Conservation (phyloP, 2,113 vertebrate species). For the Atrichornis clamosus region DNA sequence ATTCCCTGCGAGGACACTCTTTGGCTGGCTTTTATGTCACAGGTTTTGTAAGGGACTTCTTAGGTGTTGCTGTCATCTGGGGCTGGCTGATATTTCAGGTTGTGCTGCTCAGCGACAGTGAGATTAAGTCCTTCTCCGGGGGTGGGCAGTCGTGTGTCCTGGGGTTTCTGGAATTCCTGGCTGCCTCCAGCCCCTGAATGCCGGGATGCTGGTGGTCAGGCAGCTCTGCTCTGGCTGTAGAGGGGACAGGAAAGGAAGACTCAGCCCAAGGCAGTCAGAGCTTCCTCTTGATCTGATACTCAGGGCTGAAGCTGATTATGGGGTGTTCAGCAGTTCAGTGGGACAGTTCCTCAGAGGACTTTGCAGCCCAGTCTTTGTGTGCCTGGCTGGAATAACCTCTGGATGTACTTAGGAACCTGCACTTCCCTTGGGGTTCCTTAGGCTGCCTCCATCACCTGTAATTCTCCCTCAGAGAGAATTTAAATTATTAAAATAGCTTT, state of each 20-base stretch:
- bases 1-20: background rate
- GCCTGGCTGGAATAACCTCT: background rate
- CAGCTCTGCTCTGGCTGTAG: background rate
- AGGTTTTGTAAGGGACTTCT: background rate
- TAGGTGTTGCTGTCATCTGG: background rate
- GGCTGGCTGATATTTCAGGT: background rate
- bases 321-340: rapidly evolving
- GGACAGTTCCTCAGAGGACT: rapidly evolving
- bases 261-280: background rate
- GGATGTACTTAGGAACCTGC: background rate
- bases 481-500: background rate
- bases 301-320: background rate
- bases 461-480: rapidly evolving
- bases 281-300: rapidly evolving
- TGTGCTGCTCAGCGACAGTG: background rate
- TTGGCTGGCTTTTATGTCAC: background rate
- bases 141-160: rapidly evolving
- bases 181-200: background rate
- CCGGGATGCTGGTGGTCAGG: background rate
- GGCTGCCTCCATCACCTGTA: background rate
- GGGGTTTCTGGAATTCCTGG: background rate
- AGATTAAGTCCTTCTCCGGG: rapidly evolving
- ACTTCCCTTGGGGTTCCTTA: background rate
- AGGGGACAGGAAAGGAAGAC: no score
- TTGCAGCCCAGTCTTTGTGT: background rate